Base-by-base conservation (phyloP, 2,797 vertebrate species). In the Carduelis carduelis region DNA sequence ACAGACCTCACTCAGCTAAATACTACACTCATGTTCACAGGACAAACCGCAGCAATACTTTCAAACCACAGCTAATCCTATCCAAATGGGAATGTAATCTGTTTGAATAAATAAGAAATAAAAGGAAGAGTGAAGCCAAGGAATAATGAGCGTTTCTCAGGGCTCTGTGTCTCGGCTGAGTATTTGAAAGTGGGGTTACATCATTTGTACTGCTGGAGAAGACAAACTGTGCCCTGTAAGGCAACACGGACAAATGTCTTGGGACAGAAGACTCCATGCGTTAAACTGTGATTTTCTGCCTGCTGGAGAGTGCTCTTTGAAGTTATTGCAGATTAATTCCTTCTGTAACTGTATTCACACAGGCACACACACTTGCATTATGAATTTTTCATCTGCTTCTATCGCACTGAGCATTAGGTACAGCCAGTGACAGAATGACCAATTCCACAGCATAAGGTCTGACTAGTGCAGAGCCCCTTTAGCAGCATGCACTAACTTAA, bases 41-140 rank as follows among this genome's bases (percentile, higher is more conserved):
- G 86, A 97, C 92, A 96, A 94, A 94, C 93, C 85, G 0, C 78
- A 96, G 92, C 76, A 95, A 86, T 96, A 93, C 77, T 94, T 95
- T 90, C 86, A 95, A 95, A 93, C 87, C 94, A 92, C 75, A 86
- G 83, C 88, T 93, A 95, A 96, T 97, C 93, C 94, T 71, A 83
- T 97, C 86, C 91, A 97, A 97, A 94, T 92, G 95, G 91, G 84
- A 96, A 95, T 91, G 92, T 95, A 94, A 97, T 96, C 96, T 94
- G 60, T 92, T 95, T 92, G 90, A 89, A 83, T 75, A 96, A 96
- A 96, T 97, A 94, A 97, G 72, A 96, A 92, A 79, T 59, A 93
- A 95, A 97, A 96, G 79, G n/a, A 70, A 70, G 74, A 94, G 53
- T 5, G 5, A 94, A 74, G 90, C 93, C 91, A 95, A 96, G 87